Evolutionary conservation across 2,888 invertebrate species (phyloP).

Genomic region (Dolichomitus sp.): DNA sequence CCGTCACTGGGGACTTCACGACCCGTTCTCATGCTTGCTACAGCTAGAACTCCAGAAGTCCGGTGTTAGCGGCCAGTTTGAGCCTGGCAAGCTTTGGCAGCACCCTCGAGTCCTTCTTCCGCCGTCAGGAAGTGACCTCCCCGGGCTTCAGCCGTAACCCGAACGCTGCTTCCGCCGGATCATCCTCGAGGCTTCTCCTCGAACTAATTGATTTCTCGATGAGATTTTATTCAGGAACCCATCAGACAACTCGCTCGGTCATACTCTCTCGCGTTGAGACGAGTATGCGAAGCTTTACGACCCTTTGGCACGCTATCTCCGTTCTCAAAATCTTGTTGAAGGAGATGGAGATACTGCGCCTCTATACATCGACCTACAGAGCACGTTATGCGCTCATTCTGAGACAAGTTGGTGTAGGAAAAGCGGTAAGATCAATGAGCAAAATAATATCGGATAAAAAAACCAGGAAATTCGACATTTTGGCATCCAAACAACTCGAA

Average conservation of each 20-base stretch:
- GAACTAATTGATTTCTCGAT: slow-evolving; percentile 82
- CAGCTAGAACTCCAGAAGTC: slow-evolving; percentile 27
- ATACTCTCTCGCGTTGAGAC: neutral
- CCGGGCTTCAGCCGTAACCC: slow-evolving; percentile 34
- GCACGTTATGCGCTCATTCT: slow-evolving; percentile 20
- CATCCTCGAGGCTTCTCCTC: slow-evolving; percentile 77
- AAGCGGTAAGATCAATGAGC: slow-evolving; percentile 53
- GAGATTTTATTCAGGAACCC: slow-evolving; percentile 75
- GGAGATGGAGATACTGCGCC: slow-evolving; percentile 22
- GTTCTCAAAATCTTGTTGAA: slow-evolving; percentile 34
- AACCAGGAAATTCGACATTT: slow-evolving; percentile 67
- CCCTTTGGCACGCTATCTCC: slow-evolving; percentile 50
- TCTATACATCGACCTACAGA: slow-evolving; percentile 3
- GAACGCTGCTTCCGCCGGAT: slow-evolving; percentile 73
- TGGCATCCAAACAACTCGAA: slow-evolving; percentile 73
- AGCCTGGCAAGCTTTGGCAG: slow-evolving; percentile 37
- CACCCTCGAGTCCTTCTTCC: slow-evolving; percentile 44
- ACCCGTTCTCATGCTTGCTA: slow-evolving; percentile 12
- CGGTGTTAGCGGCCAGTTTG: slow-evolving; percentile 29
- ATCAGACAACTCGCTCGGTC: slow-evolving; percentile 25
- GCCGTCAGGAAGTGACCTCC: slow-evolving; percentile 55
- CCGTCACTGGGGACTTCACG: slow-evolving; percentile 67
- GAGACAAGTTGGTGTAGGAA: slow-evolving; percentile 42
- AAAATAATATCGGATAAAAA: slow-evolving; percentile 49
- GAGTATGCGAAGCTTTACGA: slow-evolving; percentile 52